Percentiles rank a stretch among this genome's conserved stretches.
These are phyloP conservation scores for Caradrina kadenii DNA, from an alignment of 2,888 invertebrate species.

Conservation along the genomic window DNA sequence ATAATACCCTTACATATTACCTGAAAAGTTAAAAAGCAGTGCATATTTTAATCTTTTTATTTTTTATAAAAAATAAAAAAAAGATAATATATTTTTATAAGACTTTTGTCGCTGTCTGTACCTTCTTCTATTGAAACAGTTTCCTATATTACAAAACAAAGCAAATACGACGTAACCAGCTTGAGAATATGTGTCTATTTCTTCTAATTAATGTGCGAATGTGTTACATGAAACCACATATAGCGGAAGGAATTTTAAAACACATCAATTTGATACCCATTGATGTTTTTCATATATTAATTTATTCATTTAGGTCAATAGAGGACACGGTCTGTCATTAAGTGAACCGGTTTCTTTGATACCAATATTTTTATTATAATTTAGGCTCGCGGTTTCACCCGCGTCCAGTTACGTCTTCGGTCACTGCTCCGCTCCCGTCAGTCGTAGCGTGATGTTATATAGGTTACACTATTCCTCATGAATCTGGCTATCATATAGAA, in stretches of 20 bases:
- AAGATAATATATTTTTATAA: too few relatives aligned
- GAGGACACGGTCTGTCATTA: slow-evolving; percentile 8
- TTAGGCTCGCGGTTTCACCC: too few relatives aligned
- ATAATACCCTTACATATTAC: too few relatives aligned
- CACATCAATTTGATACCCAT: not conserved
- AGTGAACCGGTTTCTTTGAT: slow-evolving; percentile 10
- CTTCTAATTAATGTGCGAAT: slow-evolving; percentile 11
- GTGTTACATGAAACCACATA: slow-evolving; percentile 30
- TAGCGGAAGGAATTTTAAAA: slow-evolving; percentile 26
- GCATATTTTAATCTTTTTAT: too few relatives aligned
- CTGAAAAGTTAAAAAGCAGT: too few relatives aligned
- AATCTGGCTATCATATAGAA: too few relatives aligned
- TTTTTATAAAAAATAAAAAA: too few relatives aligned
- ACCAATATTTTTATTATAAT: not conserved
- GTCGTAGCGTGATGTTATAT: too few relatives aligned
- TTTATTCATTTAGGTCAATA: slow-evolving; percentile 45
- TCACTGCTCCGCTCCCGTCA: too few relatives aligned
- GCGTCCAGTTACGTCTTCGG: too few relatives aligned
- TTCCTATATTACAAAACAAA: slow-evolving; percentile 22
- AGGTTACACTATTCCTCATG: too few relatives aligned
- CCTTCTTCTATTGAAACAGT: not conserved
- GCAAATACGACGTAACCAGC: not conserved
- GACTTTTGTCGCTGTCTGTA: not conserved
- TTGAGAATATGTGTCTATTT: slow-evolving; percentile 3
- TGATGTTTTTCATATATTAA: slow-evolving; percentile 1